phyloP scores from a whole-genome alignment of 2,888 invertebrate genomes.

The Hipparchia sbordonii region DNA sequence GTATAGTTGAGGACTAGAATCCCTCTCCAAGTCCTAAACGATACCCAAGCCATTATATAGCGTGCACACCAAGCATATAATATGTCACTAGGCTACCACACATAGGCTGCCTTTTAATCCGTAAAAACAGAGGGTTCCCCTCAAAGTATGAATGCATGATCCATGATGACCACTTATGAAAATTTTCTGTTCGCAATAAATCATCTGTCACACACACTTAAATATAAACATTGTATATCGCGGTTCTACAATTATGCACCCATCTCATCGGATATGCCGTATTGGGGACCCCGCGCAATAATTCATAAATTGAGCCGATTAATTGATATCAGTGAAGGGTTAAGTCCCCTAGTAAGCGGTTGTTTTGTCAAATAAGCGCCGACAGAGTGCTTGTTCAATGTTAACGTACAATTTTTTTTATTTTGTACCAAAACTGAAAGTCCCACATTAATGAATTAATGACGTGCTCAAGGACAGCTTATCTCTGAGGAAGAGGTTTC shows the following conservation, averaged over 20 bases:
- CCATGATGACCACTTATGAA: constrained; percentile 2
- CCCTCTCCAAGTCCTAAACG: too few relatives aligned
- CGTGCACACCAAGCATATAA: too few relatives aligned
- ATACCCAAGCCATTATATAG: too few relatives aligned
- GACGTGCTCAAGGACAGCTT: too few relatives aligned
- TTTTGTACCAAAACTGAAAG: too few relatives aligned
- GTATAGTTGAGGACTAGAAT: too few relatives aligned
- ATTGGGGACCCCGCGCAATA: constrained; percentile 67
- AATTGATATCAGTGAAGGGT: constrained; percentile 76
- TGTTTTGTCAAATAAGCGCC: constrained; percentile 70
- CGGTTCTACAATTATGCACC: constrained; percentile 45
- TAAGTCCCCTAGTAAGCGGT: constrained; percentile 57
- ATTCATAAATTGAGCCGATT: constrained; percentile 80
- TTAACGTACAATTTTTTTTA: not conserved
- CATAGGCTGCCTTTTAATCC: too few relatives aligned
- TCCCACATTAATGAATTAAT: too few relatives aligned
- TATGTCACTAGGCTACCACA: too few relatives aligned
- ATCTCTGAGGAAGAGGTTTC: too few relatives aligned
- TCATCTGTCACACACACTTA: constrained; percentile 8
- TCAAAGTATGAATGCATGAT: not conserved
- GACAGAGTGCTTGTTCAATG: constrained; percentile 43
- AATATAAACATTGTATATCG: constrained; percentile 16
- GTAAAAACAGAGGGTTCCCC: too few relatives aligned
- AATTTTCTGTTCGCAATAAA: constrained; percentile 7
- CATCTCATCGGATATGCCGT: constrained; percentile 68